A percentile compares a stretch with the other conserved stretches of the same genome.
phyloP scores from a whole-genome alignment of 2,797 vertebrate genomes.

The Brotula barbata region DNA sequence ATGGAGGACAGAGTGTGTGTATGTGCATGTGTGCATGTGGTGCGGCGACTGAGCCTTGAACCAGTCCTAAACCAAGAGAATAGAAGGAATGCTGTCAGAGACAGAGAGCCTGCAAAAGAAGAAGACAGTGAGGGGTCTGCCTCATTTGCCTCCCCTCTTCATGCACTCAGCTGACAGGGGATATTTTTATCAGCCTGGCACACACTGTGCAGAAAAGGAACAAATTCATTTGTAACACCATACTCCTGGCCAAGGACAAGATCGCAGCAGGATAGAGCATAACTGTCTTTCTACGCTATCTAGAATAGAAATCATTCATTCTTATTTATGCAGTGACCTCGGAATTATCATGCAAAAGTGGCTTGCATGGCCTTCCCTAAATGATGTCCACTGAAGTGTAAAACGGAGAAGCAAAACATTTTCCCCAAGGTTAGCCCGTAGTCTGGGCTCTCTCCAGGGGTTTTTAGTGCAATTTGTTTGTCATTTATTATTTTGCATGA shows the following conservation, averaged over 20 bases:
- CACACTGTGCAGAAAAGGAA: conserved; percentile 65
- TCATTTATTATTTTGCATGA: conserved; percentile 10
- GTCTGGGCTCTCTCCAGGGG: conserved; percentile 19
- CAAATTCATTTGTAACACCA: conserved; percentile 71
- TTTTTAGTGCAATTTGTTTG: conserved; percentile 29
- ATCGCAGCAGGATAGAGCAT: conserved; percentile 70
- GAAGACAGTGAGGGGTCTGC: conserved; percentile 57
- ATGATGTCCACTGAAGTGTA: conserved; percentile 52
- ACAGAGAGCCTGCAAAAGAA: conserved; percentile 38
- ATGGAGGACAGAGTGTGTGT: conserved; percentile 27
- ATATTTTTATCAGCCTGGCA: conserved; percentile 77
- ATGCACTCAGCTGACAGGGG: conserved; percentile 68
- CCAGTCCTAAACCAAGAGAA: conserved; percentile 55
- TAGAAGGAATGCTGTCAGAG: conserved; percentile 56
- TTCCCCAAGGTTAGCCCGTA: conserved; percentile 37
- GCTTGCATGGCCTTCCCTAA: conserved; percentile 40
- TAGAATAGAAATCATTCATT: conserved; percentile 64
- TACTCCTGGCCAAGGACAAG: conserved; percentile 67
- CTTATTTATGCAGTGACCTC: conserved; percentile 67
- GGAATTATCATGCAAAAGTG: conserved; percentile 41
- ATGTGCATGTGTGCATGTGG: conserved; percentile 7
- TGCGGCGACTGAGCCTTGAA: conserved; percentile 62
- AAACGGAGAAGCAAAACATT: conserved; percentile 45
- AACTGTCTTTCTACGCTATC: conserved; percentile 59
- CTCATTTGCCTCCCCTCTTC: conserved; percentile 70